Evolutionary conservation across 2,113 vertebrate species (phyloP).

Genomic region (Leptobrachium leishanense): DNA sequence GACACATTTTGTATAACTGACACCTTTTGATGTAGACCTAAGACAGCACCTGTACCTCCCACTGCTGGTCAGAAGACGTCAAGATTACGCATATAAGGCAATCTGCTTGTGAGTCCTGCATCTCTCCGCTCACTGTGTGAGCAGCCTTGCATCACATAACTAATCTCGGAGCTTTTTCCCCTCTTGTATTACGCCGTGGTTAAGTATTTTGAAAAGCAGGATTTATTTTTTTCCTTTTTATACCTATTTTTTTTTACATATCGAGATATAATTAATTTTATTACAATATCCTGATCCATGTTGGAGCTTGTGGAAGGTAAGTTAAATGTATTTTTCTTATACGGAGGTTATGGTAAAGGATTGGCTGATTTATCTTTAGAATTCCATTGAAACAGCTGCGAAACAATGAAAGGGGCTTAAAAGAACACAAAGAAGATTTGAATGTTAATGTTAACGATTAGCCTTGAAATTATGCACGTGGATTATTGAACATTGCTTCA

Average conservation of each 20-base stretch:
- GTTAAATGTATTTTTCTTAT: conserved; percentile 54
- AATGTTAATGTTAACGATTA: neutral
- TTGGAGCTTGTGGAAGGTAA: conserved; percentile 83
- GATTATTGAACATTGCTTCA: neutral
- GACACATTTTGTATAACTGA: conserved; percentile 70
- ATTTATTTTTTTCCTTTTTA: conserved; percentile 44
- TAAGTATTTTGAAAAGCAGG: conserved; percentile 57
- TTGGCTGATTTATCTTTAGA: neutral
- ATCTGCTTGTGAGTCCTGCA: conserved; percentile 73
- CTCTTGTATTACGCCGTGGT: conserved; percentile 55
- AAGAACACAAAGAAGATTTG: neutral
- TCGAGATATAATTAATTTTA: conserved; percentile 54
- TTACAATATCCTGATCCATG: conserved; percentile 68
- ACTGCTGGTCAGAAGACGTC: conserved; percentile 76
- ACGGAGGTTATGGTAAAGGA: neutral
- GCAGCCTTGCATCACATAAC: conserved; percentile 66
- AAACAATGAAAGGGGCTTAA: neutral
- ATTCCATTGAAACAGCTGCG: neutral
- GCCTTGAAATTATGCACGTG: neutral
- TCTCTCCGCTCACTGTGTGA: conserved; percentile 67
- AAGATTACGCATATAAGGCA: conserved; percentile 76
- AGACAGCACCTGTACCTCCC: conserved; percentile 78
- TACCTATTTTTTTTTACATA: conserved; percentile 27
- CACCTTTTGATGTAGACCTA: conserved; percentile 78
- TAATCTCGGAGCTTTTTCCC: conserved; percentile 58